Conservation (phyloP, 2,888 invertebrate species). For the Melanophora roralis region DNA sequence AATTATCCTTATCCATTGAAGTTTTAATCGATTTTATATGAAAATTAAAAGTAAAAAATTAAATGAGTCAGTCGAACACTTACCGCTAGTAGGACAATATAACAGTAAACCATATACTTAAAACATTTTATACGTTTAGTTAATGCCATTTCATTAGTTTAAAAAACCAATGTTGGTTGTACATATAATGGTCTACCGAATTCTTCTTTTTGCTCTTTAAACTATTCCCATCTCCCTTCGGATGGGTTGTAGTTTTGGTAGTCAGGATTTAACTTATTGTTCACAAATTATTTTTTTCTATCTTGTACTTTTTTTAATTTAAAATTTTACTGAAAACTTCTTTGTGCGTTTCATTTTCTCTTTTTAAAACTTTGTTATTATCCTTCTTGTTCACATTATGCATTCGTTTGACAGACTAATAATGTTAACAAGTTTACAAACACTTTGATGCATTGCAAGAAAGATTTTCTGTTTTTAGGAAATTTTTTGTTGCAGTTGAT, state of each 20-base stretch:
- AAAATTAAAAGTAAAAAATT: neutral
- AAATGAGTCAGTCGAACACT: conserved; percentile 63
- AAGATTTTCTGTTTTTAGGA: conserved; percentile 4
- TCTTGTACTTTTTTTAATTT: conserved; percentile 22
- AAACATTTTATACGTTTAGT: conserved; percentile 77
- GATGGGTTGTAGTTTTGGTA: conserved; percentile 34
- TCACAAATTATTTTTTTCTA: conserved; percentile 35
- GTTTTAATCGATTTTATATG: neutral
- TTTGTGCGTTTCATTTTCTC: neutral
- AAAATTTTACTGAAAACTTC: conserved; percentile 17
- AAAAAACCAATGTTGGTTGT: conserved; percentile 22
- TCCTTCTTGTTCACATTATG: conserved; percentile 50
- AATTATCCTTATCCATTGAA: neutral
- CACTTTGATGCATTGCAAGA: conserved; percentile 20
- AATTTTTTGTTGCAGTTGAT: conserved; percentile 36
- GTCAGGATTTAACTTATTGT: conserved; percentile 18
- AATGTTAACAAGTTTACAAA: conserved; percentile 8
- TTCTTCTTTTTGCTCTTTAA: neutral
- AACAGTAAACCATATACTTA: conserved; percentile 77
- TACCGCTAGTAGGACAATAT: conserved; percentile 77
- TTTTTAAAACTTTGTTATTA: conserved; percentile 3
- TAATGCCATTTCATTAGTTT: conserved; percentile 71
- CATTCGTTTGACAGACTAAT: conserved; percentile 11
- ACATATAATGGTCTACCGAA: neutral
- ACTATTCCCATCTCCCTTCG: conserved; percentile 1